Percentiles rank a stretch among this genome's conserved stretches.
Conservation (phyloP, 53 echinoderm and acorn worm genomes). For the Hippasteria phrygiana region DNA sequence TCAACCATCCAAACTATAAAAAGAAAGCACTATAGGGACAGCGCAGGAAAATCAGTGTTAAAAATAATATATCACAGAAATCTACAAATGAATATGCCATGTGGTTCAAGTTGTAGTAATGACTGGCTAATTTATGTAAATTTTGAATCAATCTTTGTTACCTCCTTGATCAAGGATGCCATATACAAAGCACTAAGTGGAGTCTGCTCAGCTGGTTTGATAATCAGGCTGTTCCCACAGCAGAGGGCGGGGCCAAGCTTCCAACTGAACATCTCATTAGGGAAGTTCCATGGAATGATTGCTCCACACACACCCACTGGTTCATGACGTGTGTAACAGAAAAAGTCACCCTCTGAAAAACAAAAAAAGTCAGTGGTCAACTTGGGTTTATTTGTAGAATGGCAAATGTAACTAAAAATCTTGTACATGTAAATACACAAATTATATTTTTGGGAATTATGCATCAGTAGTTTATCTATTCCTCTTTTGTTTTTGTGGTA, state of each 20-base stretch:
- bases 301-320: constrained; percentile 75
- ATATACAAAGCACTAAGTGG: constrained; percentile 67
- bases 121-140: too few species aligned
- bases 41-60: too few species aligned
- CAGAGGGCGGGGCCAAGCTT: constrained; percentile 72
- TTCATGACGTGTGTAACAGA: constrained; percentile 72
- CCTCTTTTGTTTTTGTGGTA: too few species aligned
- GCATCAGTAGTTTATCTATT: not conserved
- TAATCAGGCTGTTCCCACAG: constrained; percentile 71
- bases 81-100: not conserved
- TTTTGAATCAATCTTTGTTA: too few species aligned
- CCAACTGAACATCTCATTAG: constrained; percentile 55
- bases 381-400: not conserved
- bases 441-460: too few species aligned
- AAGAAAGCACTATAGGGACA: too few species aligned
- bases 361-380: not conserved
- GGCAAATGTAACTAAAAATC: not conserved
- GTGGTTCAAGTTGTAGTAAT: not conserved
- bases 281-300: constrained; percentile 77
- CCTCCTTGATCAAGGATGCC: constrained; percentile 70
- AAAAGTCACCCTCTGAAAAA: constrained; percentile 71
- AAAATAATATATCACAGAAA: not conserved
- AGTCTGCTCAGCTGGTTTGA: constrained; percentile 75
- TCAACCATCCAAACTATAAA: too few species aligned
- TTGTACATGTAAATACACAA: not conserved